phyloP scores from a whole-genome alignment of 2,113 vertebrate genomes.

The Manacus vitellinus region DNA sequence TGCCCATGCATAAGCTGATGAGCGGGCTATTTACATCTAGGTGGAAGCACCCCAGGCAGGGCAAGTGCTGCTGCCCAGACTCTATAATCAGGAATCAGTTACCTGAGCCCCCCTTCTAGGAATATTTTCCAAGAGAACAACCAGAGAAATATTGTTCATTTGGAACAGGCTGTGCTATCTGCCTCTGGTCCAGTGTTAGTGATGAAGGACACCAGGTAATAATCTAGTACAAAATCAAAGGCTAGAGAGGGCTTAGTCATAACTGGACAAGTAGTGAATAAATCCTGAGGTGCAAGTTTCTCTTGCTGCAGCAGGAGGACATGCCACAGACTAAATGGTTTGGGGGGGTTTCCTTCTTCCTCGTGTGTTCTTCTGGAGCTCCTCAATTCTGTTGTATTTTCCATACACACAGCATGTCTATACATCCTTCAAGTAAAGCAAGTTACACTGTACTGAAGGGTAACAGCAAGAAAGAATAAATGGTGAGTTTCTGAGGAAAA shows the following conservation, averaged over 20 bases:
- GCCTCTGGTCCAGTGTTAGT: fast-evolving
- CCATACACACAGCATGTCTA: background rate
- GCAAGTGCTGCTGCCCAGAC: background rate
- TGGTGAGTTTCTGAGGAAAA: background rate
- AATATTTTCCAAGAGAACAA: background rate
- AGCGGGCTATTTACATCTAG: background rate
- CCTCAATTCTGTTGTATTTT: background rate
- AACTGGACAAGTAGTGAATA: background rate
- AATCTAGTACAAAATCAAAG: background rate
- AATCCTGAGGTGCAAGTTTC: background rate
- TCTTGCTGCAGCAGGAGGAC: background rate
- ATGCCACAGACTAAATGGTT: background rate
- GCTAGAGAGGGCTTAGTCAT: background rate
- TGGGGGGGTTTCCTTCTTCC: background rate
- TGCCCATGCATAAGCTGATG: background rate
- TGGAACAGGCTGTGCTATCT: background rate
- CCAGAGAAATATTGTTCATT: background rate
- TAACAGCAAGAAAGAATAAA: background rate
- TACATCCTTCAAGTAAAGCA: background rate
- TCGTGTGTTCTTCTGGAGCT: fast-evolving
- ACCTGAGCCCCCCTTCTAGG: background rate
- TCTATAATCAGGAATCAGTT: background rate
- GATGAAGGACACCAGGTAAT: background rate
- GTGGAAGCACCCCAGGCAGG: background rate
- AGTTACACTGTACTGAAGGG: background rate